Evolutionary conservation across 2,888 invertebrate species (phyloP).

Genomic region (Sarcophaga rosellei): DNA sequence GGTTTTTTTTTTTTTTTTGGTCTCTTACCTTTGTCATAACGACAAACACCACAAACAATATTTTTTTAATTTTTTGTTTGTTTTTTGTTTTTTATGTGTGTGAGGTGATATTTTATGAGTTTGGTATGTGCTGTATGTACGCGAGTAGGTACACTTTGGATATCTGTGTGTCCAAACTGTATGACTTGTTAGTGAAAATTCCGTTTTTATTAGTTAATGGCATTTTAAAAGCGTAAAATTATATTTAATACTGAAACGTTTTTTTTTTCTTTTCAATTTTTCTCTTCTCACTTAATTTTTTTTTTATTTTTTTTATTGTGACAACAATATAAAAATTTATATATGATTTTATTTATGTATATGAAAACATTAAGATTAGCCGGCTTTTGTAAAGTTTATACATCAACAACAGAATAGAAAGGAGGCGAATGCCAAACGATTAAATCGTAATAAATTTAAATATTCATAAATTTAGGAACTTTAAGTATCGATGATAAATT

Average conservation of each 20-base stretch:
- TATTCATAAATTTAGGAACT: conserved; percentile 1
- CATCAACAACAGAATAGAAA: not conserved
- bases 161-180: conserved; percentile 10
- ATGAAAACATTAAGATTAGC: conserved; percentile 43
- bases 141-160: not conserved
- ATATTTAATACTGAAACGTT: conserved; percentile 26
- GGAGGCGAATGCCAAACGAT: not conserved
- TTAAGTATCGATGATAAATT: not conserved
- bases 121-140: conserved; percentile 26
- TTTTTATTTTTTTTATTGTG: conserved; percentile 1
- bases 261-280: not conserved
- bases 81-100: not conserved
- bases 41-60: conserved; percentile 38
- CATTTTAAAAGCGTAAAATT: conserved; percentile 59
- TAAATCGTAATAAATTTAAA: conserved; percentile 47
- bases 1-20: not conserved
- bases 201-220: conserved; percentile 57
- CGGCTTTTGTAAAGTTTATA: not conserved
- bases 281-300: too few relatives aligned
- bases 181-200: conserved; percentile 15
- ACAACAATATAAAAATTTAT: conserved; percentile 38
- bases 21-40: conserved; percentile 20
- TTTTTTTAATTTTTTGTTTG: conserved; percentile 5
- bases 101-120: conserved; percentile 63
- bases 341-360: conserved; percentile 45